Evolutionary conservation across 2,888 invertebrate genomes (phyloP).

Genomic region (Drosophila kuntzei): DNA sequence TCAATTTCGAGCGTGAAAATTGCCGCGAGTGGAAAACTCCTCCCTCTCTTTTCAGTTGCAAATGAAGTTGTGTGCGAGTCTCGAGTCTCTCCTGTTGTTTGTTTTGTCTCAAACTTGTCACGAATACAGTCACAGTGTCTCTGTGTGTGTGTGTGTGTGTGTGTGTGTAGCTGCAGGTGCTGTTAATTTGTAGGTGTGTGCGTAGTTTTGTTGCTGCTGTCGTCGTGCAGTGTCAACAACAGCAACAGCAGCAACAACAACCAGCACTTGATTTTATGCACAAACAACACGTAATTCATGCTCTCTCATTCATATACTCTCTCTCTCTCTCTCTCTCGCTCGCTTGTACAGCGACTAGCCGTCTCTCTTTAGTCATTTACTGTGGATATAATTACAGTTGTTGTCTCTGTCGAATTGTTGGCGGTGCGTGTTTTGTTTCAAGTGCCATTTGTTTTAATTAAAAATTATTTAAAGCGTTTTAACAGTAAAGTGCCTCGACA

Average conservation of each 20-base stretch:
- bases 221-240: conserved; percentile 40
- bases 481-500: conserved; percentile 45
- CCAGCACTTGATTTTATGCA: conserved; percentile 74
- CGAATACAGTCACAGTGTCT: conserved; percentile 27
- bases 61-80: conserved; percentile 64
- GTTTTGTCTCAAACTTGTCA: conserved; percentile 68
- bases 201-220: conserved; percentile 32
- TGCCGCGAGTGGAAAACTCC: conserved; percentile 44
- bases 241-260: conserved; percentile 26
- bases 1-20: conserved; percentile 63
- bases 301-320: conserved; percentile 8
- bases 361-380: conserved; percentile 9
- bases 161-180: conserved; percentile 36
- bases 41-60: conserved; percentile 18
- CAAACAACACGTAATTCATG: conserved; percentile 64
- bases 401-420: conserved; percentile 55
- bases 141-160: conserved; percentile 17
- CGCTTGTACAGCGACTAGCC: not conserved
- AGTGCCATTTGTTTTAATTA: conserved; percentile 78
- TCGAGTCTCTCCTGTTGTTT: conserved; percentile 57
- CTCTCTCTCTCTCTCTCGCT: conserved; percentile 1
- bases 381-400: conserved; percentile 47
- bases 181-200: conserved; percentile 41
- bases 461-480: conserved; percentile 75
- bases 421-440: conserved; percentile 72